These are phyloP conservation scores for Ictidomys tridecemlineatus DNA, from an alignment of 2,113 vertebrate species.

Conservation along the genomic window DNA sequence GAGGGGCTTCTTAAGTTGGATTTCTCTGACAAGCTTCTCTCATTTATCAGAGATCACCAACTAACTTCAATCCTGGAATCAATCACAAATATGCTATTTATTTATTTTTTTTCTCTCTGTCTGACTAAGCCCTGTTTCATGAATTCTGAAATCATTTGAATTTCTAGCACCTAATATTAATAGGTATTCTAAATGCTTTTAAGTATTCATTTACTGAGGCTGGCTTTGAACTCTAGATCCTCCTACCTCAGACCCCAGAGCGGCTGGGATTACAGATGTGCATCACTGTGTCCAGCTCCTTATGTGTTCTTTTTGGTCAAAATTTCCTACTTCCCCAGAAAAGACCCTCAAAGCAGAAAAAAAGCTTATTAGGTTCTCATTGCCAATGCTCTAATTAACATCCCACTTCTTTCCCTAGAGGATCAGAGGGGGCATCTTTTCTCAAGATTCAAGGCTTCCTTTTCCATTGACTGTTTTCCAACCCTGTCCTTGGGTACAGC, in stretches of 20 bases:
- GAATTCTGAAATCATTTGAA: background rate
- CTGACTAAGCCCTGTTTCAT: background rate
- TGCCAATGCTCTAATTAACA: background rate
- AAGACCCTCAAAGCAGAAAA: background rate
- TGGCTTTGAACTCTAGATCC: too few species aligned
- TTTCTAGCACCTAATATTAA: background rate
- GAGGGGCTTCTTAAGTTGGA: background rate
- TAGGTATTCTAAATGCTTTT: conserved; percentile 17
- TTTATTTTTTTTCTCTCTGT: background rate
- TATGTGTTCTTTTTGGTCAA: background rate
- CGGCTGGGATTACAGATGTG: too few species aligned
- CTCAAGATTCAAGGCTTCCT: background rate
- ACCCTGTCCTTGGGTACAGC: background rate
- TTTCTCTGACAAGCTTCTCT: background rate
- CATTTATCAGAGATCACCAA: background rate
- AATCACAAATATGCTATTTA: background rate
- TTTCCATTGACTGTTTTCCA: background rate
- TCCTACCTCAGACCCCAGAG: too few species aligned
- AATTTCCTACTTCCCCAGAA: background rate
- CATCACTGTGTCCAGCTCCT: too few species aligned
- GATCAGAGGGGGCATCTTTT: background rate
- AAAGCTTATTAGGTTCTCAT: background rate
- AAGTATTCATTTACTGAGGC: background rate
- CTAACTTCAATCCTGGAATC: background rate
- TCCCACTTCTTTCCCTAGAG: background rate